Base-by-base conservation (phyloP, 2,113 vertebrate species). In the Fulica atra region DNA sequence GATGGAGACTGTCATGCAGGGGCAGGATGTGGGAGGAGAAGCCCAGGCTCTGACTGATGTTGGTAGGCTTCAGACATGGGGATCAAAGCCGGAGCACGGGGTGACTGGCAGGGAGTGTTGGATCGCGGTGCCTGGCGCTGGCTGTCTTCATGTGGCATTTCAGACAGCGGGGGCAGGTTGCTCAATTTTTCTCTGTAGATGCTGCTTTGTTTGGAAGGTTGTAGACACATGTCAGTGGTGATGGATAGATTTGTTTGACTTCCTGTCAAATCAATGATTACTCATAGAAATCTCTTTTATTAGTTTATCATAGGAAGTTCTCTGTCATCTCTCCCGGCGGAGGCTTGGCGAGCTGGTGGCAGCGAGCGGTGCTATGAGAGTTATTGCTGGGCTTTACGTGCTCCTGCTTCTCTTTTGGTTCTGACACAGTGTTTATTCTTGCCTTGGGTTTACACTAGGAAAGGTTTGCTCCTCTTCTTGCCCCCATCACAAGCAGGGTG, bases 191-290 rank as follows among this genome's bases (percentile, higher is more conserved):
- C 95, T 93, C 95, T 78, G 77, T 71, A 61, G 81, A 31, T 15
- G 4, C 92, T 81, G 82, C 86, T 97, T 90, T 95, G 88, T 95
- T 92, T 92, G 95, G 94, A 85, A 92, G 95, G 94, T 96, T 96
- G 96, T 94, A 95, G 95, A 93, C 95, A 97, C 77, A 85, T 96
- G 97, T 96, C 97, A 96, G 72, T 5, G 1, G 77, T 97, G 97
- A 97, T 97, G 93, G 97, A 97, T 97, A 86, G 95, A 97, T 97
- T 96, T 97, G 93, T 96, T 95, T 96, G 96, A 96, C 94, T 95
- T 97, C 95, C 93, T 97, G 97, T 97, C 97, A 97, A 96, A 95
- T 84, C 96, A 95, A 96, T 97, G 97, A 97, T 97, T 96, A 89
- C 97, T 96, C 92, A 95, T 85, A 96, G 93, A 96, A 96, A 95